Base-by-base conservation (phyloP, 2,113 vertebrate genomes). In the Myotis lucifugus region DNA sequence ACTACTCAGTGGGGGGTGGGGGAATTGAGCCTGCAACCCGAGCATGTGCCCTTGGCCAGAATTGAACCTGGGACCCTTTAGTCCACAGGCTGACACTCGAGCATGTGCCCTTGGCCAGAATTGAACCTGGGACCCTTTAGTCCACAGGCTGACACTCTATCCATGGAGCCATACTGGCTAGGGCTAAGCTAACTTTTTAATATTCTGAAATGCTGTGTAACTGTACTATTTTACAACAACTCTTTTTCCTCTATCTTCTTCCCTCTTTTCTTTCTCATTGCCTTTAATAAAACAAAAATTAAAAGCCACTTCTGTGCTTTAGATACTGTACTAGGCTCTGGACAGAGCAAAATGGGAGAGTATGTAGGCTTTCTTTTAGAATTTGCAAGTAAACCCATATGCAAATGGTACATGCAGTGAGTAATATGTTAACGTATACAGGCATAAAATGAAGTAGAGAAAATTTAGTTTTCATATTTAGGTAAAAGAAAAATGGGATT, bases 401-500 rank as follows among this genome's bases (percentile, higher is more conserved):
- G 4, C 37, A 96, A 86, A 79, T 32, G 2, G 2, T 84, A 67
- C 42, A 29, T 79, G 21, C 37, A 25, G 3, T 76, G 72, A 96
- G 5, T 32, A 42, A 79, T 72, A 64, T 34, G 83, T 61, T 91
- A 93, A 85, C 9, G 74, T 70, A 88, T 21, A 84, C 6, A 83
- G 46, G 9, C 23, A 54, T 52, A 77, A 14, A 61, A 77, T 72
- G 42, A 85, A 92, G 37, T 59, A 77, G 52, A 85, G 54, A 88
- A 29, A 46, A 81, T n/a, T 87, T 73, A 91, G 34, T 66, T 79
- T 95, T 93, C 50, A 76, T 81, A 25, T 86, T 81, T 93, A 67
- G 79, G 54, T 70, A 84, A 86, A 27, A 76, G 29, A 11, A 90
- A 90, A 86, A 73, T 29, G 19, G 5, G 14, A 17, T 84, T 87